phyloP scores from a whole-genome alignment of 2,113 vertebrate genomes.

The Phocoena phocoena region DNA sequence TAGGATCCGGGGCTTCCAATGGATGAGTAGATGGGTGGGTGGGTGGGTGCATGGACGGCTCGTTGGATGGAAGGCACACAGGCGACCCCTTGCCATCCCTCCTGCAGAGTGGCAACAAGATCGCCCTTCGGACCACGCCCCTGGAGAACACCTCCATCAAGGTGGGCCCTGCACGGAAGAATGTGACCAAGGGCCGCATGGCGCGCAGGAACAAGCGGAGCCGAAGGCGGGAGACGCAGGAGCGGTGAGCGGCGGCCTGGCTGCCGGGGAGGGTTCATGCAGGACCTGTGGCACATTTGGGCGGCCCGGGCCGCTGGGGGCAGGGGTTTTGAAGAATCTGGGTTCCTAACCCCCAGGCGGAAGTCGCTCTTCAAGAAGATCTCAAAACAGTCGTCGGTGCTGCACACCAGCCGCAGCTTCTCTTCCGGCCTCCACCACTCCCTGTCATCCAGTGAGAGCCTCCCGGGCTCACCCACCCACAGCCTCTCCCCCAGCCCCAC shows the following conservation, averaged over 20 bases:
- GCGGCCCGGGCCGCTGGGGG: rapidly evolving
- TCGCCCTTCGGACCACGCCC: slow-evolving; percentile 92
- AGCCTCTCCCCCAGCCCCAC: slow-evolving; percentile 93
- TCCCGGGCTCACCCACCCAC: slow-evolving; percentile 96
- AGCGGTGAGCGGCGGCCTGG: slow-evolving; percentile 85
- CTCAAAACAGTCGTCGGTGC: slow-evolving; percentile 92
- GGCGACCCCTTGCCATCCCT: rapidly evolving
- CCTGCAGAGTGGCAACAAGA: slow-evolving; percentile 92
- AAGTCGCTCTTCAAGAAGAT: slow-evolving; percentile 94
- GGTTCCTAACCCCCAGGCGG: slow-evolving; percentile 79
- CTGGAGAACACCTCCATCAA: slow-evolving; percentile 98
- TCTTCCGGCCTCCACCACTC: slow-evolving; percentile 97
- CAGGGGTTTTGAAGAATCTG: rapidly evolving
- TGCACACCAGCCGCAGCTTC: slow-evolving; percentile 96
- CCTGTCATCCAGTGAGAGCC: slow-evolving; percentile 95
- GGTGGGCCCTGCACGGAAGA: slow-evolving; percentile 93
- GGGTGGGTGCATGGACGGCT: too few species aligned
- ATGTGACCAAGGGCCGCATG: slow-evolving; percentile 95
- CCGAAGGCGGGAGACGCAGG: slow-evolving; percentile 92
- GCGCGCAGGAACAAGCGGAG: slow-evolving; percentile 93
- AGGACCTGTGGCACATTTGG: rapidly evolving
- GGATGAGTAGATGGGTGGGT: not conserved
- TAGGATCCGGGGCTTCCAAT: not conserved
- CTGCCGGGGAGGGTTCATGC: rapidly evolving
- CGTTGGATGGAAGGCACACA: not conserved